Base-by-base conservation (phyloP, 2,113 vertebrate genomes). In the Mesoclemmys tuberculata region DNA sequence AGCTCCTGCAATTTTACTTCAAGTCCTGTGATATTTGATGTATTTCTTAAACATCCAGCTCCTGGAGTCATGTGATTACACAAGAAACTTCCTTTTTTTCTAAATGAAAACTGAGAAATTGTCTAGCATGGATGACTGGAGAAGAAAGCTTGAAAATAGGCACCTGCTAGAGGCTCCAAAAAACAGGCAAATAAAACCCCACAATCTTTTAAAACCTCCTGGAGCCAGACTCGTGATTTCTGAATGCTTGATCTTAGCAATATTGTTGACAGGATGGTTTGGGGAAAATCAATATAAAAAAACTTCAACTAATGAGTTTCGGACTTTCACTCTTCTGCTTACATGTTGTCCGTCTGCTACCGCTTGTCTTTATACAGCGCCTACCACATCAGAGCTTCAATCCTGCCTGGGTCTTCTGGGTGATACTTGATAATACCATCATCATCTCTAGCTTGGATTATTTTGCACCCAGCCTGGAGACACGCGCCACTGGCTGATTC, bases 231-330 rank as follows among this genome's bases (percentile, higher is more conserved):
- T 35, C 0, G 0, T 46, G 29, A 84, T 77, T 95, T 71, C 81
- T 84, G 87, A 74, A 96, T 84, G 93, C 92, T 97, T 85, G 44
- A 87, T 90, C 80, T 93, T 93, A 86, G 80, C 93, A 82, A 0
- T 8, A 80, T 71, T 82, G 71, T 48, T 84, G 87, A 87, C 89
- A 90, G 13, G 92, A 16, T 64, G 84, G 85, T 91, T 93, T 1
- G 2, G 91, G 44, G 90, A 95, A 51, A 93, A 29, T 35, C 10
- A 41, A 24, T 64, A 92, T 46, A 11, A 80, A 93, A 93, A 96
- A 93, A 90, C 35, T 94, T 56, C 82, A 68, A 86, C 22, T 0
- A 2, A 61, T 22, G 75, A 80, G 14, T 85, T 84, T 71, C 80
- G 82, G 27, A 94, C 94, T 90, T 84, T 85, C 87, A 89, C 51